Evolutionary conservation across 2,797 vertebrate genomes (phyloP), one percentile per base, ranked within the genome.

Genomic region (Bryconaethiops microstoma): DNA sequence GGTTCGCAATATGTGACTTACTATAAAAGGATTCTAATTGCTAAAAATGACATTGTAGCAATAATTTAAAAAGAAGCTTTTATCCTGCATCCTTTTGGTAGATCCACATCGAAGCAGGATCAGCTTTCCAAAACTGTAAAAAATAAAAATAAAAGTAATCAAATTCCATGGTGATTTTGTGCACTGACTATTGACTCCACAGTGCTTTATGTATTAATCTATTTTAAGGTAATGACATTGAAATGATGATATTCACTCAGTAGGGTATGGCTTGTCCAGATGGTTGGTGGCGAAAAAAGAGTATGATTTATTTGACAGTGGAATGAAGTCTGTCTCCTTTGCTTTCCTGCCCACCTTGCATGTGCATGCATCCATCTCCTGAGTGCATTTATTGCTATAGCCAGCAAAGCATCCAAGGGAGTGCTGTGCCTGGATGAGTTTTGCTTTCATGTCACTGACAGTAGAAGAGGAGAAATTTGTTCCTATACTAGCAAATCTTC

Each of bases 301-400:
- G 71, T 35, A 60, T 16, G 39, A 74, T 54, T 59, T 74, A 59
- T 59, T 74, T 74, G 54, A 74, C 19, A 60, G 35, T 74, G 71
- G 39, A 74, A 21, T 72, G 14, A 55, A 10, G 16, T 55, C 7
- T 59, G 14, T 54, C 16, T 59, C 54, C 35, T 40, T 42, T 74
- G 17, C 39, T 42, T 39, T 39, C 12, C 5, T 69, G 4, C 10
- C 13, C 13, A 21, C 10, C 39, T 68, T 72, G 70, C 25, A 72
- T 54, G 17, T 57, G 70, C 21, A 21, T 71, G 50, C 70, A 42
- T 42, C 19, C 21, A 13, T 50, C 8, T 57, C 2, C n/a, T n/a
- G 29, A 39, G 25, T 25, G 35, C 25, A 35, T 72, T 54, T 72
- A 54, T 54, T 59, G 13, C 55, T 10, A 2, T 2, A 40, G 17